Evolutionary conservation across 1,140 invertebrate species (phyloP), one percentile per base, ranked within the genome.

Genomic region (Teleopsis dalmanni): DNA sequence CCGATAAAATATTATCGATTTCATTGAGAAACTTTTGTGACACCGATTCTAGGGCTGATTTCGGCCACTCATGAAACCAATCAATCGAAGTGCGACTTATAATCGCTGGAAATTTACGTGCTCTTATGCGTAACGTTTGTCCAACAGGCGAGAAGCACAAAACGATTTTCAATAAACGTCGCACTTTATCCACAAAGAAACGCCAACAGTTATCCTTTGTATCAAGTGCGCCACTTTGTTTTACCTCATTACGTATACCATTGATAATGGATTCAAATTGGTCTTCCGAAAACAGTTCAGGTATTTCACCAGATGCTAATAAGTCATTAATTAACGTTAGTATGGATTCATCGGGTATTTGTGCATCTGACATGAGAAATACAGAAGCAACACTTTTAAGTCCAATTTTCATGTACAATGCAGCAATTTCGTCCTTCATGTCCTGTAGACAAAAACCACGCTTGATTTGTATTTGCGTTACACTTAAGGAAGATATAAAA

Each of bases 41-140:
- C 1, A 98, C 94, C 35, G 91, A 95, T 59, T 88, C 78, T 47
- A 98, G 71, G 10, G 94, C 94, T 58, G 91, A 83, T 64, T 83
- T 79, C 1, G 94, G 93, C 93, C 94, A 98, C 74, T 93, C 89
- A 66, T 96, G 91, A 67, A 96, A 96, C 93, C 93, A 98, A 70
- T 96, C 84, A 46, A 96, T 95, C 14, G 83, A 80, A 0, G 92
- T 92, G 56, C 91, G 93, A 73, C 91, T 96, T 14, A 92, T 84
- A 21, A 98, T 76, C 3, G 93, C 92, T 11, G 93, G 94, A 73
- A 97, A 98, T 72, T 95, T 91, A 37, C 93, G 77, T 10, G 87
- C 84, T 50, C 93, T 78, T 31, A 92, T 78, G 56, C 92, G 73
- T 13, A 95, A 73, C 1, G 88, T 95, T 11, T 82, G 81, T 2